Base-by-base conservation (phyloP, 2,888 invertebrate species). In the Caenorhabditis wallacei region DNA sequence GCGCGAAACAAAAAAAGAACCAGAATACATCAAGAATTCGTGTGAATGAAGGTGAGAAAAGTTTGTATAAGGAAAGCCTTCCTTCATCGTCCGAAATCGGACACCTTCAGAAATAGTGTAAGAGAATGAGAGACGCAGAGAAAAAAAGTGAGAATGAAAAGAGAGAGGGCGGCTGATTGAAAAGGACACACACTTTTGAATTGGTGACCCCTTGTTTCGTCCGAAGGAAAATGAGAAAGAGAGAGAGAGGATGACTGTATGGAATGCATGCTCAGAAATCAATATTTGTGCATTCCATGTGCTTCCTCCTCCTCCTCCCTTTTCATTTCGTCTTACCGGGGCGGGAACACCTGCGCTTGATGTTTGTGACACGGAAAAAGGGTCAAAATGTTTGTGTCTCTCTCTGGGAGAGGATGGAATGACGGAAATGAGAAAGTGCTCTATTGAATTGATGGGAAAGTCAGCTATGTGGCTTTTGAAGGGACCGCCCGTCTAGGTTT, bases 231-330 rank as follows among this genome's bases (percentile, higher is more conserved):
- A 37, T 11, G 18, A 37, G 18, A 20, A 11, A 35, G 0, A 20
- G 57, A 59, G 16, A 3, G 16, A 26, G 18, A 40, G 30, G 71
- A 63, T 43, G 72, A 63, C 72, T 59, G 72, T 74, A 30, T 61
- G 40, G 46, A 40, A 43, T 20, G 72, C 40, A 57, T 66, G 40
- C 43, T 30, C 48, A 68, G 30, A 20, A 13, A 76, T 76, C 76
- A 76, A 76, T 76, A 76, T 76, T 76, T 76, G 76, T 76, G 66
- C 61, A 66, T 74, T 74, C 64, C 74, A 74, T 74, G 61, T 56
- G 75, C 75, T 66, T 54, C 54, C 35, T 53, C 63, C 22, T 56
- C 30, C 18, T 51, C 26, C 37, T 40, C 43, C 26, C 8, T 56
- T 22, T 70, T 48, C 18, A 8, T 11, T 35, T 61, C 22, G 22